Evolutionary conservation across 1,140 invertebrate species (phyloP).

Genomic region (Glossosoma conforme): DNA sequence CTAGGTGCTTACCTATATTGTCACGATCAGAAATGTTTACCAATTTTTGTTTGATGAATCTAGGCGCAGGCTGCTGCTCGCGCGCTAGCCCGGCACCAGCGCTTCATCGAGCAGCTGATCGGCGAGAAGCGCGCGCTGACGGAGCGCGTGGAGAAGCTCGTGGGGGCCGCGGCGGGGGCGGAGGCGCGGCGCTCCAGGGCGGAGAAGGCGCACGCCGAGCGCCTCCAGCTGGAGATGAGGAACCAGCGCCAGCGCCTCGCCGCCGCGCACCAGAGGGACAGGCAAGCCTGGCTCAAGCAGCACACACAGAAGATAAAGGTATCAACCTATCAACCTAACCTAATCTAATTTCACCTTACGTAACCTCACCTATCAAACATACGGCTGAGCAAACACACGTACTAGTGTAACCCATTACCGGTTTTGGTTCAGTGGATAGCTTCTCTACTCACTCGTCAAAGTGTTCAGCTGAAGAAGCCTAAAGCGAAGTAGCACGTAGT

Average conservation of each 20-base stretch:
- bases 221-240: slow-evolving; percentile 23
- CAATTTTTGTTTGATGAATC: too few species aligned
- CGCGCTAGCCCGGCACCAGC: slow-evolving; percentile 22
- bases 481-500: too few species aligned
- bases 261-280: slow-evolving; percentile 26
- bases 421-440: too few species aligned
- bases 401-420: too few species aligned
- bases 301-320: slow-evolving; percentile 31
- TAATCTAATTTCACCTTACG: too few species aligned
- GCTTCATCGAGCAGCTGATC: slow-evolving; percentile 29
- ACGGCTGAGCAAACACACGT: too few species aligned
- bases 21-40: too few species aligned
- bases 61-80: slow-evolving; percentile 16
- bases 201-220: slow-evolving; percentile 15
- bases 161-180: slow-evolving; percentile 21
- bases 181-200: slow-evolving; percentile 23
- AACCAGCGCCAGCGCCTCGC: slow-evolving; percentile 27
- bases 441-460: too few species aligned
- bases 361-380: too few species aligned
- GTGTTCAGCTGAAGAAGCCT: too few species aligned
- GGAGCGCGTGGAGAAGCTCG: slow-evolving; percentile 26
- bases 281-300: slow-evolving; percentile 28
- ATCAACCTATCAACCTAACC: too few species aligned
- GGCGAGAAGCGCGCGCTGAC: slow-evolving; percentile 23
- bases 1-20: too few species aligned